phyloP scores from a whole-genome alignment of 1,140 invertebrate genomes.

The Orussus abietinus region DNA sequence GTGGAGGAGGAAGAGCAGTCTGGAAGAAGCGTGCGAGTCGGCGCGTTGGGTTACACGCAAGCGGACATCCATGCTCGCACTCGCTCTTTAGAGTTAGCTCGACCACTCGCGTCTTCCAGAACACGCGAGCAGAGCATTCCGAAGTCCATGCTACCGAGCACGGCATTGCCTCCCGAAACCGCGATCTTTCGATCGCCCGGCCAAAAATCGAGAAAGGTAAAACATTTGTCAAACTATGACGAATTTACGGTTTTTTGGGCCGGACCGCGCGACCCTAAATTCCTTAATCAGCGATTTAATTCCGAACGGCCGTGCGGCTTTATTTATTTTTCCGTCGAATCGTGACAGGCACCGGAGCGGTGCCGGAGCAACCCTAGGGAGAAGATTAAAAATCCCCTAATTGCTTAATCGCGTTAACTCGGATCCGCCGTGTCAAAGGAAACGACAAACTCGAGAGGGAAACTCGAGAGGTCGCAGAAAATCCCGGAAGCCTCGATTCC shows the following conservation, averaged over 20 bases:
- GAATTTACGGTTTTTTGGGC: too few relatives aligned
- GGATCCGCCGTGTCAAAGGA: slow-evolving; percentile 18
- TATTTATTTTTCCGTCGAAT: slow-evolving; percentile 47
- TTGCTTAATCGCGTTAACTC: slow-evolving; percentile 48
- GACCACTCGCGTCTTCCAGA: slow-evolving; percentile 11
- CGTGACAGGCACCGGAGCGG: slow-evolving; percentile 28
- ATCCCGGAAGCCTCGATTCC: slow-evolving; percentile 3
- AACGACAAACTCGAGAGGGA: neutral
- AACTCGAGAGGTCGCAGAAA: neutral
- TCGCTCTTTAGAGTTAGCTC: slow-evolving; percentile 20
- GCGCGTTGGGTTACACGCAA: slow-evolving; percentile 26
- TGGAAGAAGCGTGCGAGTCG: slow-evolving; percentile 14
- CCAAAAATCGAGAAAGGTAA: too few relatives aligned
- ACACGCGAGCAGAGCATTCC: neutral
- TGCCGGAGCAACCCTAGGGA: slow-evolving; percentile 21
- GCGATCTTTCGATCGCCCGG: too few relatives aligned
- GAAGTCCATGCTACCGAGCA: too few relatives aligned
- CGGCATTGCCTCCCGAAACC: too few relatives aligned
- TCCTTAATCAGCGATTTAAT: slow-evolving; percentile 52
- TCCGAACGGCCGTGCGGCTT: slow-evolving; percentile 30
- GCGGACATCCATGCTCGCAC: slow-evolving; percentile 27
- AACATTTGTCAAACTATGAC: too few relatives aligned
- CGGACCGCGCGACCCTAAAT: too few relatives aligned
- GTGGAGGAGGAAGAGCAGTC: slow-evolving; percentile 12
- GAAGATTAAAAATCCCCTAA: slow-evolving; percentile 53